These are phyloP conservation scores for Dolichallabes microphthalmus DNA, from an alignment of 2,113 vertebrate species.

Conservation along the genomic window DNA sequence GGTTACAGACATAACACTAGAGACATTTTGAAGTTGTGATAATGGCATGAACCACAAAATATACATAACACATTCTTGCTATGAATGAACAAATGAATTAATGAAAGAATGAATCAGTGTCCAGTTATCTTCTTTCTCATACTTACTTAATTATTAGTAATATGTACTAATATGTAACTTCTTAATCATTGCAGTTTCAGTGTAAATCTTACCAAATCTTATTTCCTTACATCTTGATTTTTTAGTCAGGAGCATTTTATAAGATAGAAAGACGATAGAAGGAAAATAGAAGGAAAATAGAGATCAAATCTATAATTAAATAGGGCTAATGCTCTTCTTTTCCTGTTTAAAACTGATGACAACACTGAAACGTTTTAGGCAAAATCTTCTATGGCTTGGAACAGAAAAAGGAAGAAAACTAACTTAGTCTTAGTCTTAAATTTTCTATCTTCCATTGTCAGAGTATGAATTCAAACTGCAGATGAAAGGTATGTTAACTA, in stretches of 20 bases:
- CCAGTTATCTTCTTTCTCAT: not conserved
- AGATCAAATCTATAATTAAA: not conserved
- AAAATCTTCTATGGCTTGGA: not conserved
- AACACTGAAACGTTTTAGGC: not conserved
- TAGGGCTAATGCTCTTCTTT: not conserved
- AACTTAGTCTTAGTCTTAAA: not conserved
- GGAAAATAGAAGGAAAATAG: too few species aligned
- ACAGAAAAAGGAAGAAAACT: not conserved
- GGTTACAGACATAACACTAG: too few species aligned
- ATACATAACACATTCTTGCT: not conserved
- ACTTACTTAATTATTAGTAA: not conserved
- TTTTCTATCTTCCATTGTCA: not conserved
- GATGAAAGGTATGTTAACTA: not conserved
- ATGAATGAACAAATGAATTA: too few species aligned
- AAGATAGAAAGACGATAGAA: too few species aligned
- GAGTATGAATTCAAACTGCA: not conserved
- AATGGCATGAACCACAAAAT: not conserved
- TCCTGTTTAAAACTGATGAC: not conserved
- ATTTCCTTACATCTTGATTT: not conserved
- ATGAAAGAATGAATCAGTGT: not conserved
- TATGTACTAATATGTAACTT: not conserved
- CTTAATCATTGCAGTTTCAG: not conserved
- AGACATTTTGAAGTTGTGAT: not conserved
- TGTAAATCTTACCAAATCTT: not conserved
- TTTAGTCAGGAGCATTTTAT: not conserved